Evolutionary conservation across 2,888 invertebrate species (phyloP).

Genomic region (Orthosia gothica): DNA sequence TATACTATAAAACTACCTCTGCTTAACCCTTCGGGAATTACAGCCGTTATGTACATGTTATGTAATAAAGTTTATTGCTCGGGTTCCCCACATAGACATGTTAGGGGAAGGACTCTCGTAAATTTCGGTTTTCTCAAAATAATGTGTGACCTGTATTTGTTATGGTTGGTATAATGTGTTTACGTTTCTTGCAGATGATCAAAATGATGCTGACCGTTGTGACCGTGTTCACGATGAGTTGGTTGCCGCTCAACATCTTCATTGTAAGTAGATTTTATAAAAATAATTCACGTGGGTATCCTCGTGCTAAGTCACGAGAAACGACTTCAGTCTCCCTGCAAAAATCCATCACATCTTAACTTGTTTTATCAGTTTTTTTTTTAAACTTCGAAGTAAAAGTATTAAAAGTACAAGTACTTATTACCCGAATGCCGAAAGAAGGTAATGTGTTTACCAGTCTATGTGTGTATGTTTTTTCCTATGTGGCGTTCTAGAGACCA

Average conservation of each 20-base stretch:
- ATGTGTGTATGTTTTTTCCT: no score
- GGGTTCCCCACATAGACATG: no score
- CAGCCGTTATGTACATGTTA: no score
- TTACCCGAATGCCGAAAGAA: no score
- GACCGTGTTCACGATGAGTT: conserved; percentile 95
- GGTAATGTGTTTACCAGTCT: no score
- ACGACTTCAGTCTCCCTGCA: no score
- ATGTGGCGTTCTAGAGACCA: no score
- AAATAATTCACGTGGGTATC: background rate
- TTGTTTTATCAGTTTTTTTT: background rate
- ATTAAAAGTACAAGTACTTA: background rate
- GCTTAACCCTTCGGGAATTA: no score
- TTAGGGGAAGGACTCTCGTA: no score
- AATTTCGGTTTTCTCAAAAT: background rate
- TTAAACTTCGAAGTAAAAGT: background rate
- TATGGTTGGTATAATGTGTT: background rate
- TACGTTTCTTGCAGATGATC: conserved; percentile 93
- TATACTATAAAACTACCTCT: no score
- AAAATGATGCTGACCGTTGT: conserved; percentile 98
- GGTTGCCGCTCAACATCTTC: conserved; percentile 94
- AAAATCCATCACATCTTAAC: background rate
- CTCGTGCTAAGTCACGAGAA: background rate
- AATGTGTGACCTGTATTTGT: background rate
- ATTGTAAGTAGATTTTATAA: conserved; percentile 73
- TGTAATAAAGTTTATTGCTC: no score